Conservation (phyloP, 2,888 invertebrate species). For the Drosophila neotestacea region DNA sequence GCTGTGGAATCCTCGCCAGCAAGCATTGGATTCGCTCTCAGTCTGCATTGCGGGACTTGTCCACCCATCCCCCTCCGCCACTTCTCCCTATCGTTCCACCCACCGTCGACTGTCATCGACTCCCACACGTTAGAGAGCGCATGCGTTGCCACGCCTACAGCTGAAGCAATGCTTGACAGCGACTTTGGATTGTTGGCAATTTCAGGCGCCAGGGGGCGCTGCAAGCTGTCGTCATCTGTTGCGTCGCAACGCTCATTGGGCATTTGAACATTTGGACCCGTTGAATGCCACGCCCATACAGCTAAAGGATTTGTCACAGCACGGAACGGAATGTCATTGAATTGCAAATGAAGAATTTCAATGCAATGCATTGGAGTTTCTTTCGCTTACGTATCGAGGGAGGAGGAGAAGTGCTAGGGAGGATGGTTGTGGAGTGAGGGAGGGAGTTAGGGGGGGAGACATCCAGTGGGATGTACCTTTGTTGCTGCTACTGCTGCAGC, state of each 20-base stretch:
- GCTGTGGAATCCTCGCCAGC: slow-evolving; percentile 66
- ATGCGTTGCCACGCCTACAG: slow-evolving; percentile 84
- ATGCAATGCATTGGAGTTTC: slow-evolving; percentile 78
- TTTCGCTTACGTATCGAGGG: slow-evolving; percentile 8
- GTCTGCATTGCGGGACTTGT: slow-evolving; percentile 67
- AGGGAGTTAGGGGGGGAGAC: not conserved
- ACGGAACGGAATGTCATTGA: slow-evolving; percentile 76
- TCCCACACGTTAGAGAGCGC: slow-evolving; percentile 68
- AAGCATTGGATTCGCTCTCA: slow-evolving; percentile 64
- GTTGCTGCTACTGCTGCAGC: slow-evolving; percentile 28
- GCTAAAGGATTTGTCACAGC: slow-evolving; percentile 47
- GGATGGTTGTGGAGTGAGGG: not conserved
- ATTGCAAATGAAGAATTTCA: slow-evolving; percentile 79
- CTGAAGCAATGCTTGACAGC: slow-evolving; percentile 47
- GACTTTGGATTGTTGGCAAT: slow-evolving; percentile 34
- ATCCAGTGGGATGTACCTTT: slow-evolving; percentile 17
- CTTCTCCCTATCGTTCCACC: not conserved
- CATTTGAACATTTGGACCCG: slow-evolving; percentile 4
- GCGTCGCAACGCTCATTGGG: slow-evolving; percentile 64
- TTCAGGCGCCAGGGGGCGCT: slow-evolving; percentile 43
- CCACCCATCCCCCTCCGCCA: slow-evolving; percentile 62
- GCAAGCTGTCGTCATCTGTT: slow-evolving; percentile 66
- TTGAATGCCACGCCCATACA: slow-evolving; percentile 60
- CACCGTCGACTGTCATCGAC: slow-evolving; percentile 29
- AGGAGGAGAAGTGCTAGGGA: not conserved